A percentile compares a stretch with the other conserved stretches of the same genome.
Evolutionary conservation across 2,888 invertebrate genomes (phyloP).

Genomic region (Cheilosia urbana): DNA sequence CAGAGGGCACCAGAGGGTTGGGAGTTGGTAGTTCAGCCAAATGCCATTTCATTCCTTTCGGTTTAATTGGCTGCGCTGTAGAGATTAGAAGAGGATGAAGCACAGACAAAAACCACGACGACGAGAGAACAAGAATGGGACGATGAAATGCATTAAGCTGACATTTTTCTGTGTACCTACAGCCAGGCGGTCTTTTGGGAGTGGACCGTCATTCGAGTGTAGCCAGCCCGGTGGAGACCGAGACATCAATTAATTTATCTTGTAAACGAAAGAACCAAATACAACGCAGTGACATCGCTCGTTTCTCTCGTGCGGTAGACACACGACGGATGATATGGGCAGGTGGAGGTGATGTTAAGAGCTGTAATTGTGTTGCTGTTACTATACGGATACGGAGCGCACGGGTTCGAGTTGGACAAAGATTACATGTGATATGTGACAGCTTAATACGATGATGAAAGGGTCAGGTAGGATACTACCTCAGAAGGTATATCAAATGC

Average conservation of each 20-base stretch:
- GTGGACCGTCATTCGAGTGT: background rate
- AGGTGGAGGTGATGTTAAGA: constrained; percentile 43
- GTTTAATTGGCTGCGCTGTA: constrained; percentile 58
- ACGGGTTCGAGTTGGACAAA: constrained; percentile 29
- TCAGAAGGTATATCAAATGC: background rate
- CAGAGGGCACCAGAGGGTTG: background rate
- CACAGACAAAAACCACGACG: constrained; percentile 17
- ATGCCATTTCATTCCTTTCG: constrained; percentile 32
- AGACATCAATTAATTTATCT: constrained; percentile 66
- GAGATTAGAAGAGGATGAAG: constrained; percentile 43
- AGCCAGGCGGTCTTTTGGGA: background rate
- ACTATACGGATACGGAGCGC: background rate
- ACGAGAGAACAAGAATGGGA: background rate
- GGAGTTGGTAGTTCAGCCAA: background rate
- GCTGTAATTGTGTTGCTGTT: constrained; percentile 34
- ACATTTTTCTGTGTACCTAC: constrained; percentile 19
- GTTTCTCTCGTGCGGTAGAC: constrained; percentile 11
- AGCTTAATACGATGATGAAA: constrained; percentile 48
- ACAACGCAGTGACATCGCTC: constrained; percentile 49
- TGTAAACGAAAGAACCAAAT: constrained; percentile 25
- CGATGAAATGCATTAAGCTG: constrained; percentile 61
- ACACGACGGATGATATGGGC: constrained; percentile 30
- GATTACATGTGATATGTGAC: constrained; percentile 56
- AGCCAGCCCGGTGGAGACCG: constrained; percentile 15
- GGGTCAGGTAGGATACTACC: constrained; percentile 12